These are phyloP conservation scores for Chromoteleia sp. DNA, from an alignment of 2,888 invertebrate species.

Conservation along the genomic window DNA sequence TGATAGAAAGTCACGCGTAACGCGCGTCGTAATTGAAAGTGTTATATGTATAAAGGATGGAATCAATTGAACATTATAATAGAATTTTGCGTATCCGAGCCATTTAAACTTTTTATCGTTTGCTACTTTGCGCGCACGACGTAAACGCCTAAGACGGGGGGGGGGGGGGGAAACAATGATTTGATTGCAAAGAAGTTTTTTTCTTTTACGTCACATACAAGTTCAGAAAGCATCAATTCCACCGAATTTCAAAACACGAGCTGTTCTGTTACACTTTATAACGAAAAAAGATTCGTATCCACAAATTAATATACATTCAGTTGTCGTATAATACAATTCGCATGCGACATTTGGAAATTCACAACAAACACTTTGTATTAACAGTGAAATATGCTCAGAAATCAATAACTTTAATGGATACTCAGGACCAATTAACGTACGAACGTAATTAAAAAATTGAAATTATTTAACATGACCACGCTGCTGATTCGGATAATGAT, in stretches of 20 bases:
- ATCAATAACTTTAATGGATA: conserved; percentile 9
- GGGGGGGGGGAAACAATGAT: not conserved
- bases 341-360: conserved; percentile 10
- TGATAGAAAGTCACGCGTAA: conserved; percentile 7
- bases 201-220: not conserved
- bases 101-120: conserved; percentile 66
- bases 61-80: conserved; percentile 59
- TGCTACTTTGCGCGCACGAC: conserved; percentile 54
- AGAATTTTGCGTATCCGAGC: conserved; percentile 65
- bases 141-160: too few species aligned
- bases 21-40: conserved; percentile 47
- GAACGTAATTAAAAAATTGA: conserved; percentile 8
- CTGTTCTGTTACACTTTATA: conserved; percentile 1
- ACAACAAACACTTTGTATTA: conserved; percentile 34
- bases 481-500: not conserved
- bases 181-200: conserved; percentile 3
- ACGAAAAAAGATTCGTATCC: conserved; percentile 8
- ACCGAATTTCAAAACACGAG: conserved; percentile 6
- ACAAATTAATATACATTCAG: conserved; percentile 32
- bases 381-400: conserved; percentile 32
- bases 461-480: not conserved
- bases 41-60: conserved; percentile 4
- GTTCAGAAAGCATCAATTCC: conserved; percentile 10
- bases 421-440: not conserved
- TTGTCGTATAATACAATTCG: conserved; percentile 35